Percentiles rank a stretch among this genome's conserved stretches.
phyloP scores from a whole-genome alignment of 2,113 vertebrate species.

The Indicator maculatus region DNA sequence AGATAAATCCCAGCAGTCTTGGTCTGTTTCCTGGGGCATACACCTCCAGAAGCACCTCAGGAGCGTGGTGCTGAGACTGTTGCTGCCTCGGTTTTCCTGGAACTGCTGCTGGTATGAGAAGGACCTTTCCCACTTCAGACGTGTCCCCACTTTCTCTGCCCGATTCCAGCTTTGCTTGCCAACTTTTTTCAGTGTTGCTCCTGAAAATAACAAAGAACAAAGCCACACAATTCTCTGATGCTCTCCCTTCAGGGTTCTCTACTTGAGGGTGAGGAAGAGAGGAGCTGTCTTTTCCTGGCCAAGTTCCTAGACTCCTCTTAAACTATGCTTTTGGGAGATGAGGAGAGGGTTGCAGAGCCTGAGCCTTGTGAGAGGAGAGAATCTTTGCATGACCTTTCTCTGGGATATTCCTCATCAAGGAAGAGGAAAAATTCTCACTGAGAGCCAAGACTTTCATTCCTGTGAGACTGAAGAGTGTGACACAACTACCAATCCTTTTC shows the following conservation, averaged over 20 bases:
- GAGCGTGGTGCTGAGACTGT: rapidly evolving
- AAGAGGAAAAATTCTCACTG: neutral
- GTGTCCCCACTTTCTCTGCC: neutral
- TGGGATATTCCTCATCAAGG: neutral
- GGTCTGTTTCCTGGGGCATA: neutral
- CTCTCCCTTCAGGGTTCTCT: neutral
- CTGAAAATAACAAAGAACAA: neutral
- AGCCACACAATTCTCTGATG: rapidly evolving
- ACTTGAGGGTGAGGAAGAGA: neutral
- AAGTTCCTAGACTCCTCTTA: neutral
- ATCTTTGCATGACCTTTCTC: neutral
- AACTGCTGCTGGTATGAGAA: neutral
- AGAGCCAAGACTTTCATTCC: neutral
- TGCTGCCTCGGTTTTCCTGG: neutral
- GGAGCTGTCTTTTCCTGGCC: neutral
- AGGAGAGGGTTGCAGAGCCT: neutral
- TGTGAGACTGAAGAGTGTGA: neutral
- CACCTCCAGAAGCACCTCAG: neutral
- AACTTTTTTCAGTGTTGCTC: neutral
- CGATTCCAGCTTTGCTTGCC: neutral
- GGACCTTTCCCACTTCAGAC: neutral
- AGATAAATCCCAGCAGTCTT: neutral
- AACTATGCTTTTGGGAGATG: neutral
- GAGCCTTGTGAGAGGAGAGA: neutral
- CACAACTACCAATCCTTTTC: neutral